A percentile compares a stretch with the other conserved stretches of the same genome.
Evolutionary conservation across 2,797 vertebrate species (phyloP).

Genomic region (Pachyuromys duprasi): DNA sequence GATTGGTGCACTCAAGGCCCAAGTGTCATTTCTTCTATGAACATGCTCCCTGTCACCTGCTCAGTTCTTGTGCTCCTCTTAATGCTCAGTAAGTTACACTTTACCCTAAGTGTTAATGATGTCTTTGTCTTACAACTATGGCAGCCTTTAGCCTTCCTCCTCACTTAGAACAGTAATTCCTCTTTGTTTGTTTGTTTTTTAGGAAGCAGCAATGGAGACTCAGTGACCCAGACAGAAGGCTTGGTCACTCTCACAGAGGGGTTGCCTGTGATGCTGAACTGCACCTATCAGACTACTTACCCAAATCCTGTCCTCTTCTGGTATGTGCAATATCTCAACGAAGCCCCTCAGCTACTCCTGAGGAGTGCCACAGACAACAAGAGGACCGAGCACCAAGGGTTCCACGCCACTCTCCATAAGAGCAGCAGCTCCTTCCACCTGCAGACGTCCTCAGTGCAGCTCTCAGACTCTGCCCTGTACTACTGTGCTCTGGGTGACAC

Average conservation of each 20-base stretch:
- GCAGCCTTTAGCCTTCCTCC: not conserved
- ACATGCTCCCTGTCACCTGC: too few relatives aligned
- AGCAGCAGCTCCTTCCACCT: too few relatives aligned
- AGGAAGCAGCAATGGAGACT: not conserved
- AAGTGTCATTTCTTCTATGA: too few relatives aligned
- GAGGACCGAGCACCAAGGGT: too few relatives aligned
- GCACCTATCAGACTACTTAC: not conserved
- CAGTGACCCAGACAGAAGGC: constrained; percentile 2
- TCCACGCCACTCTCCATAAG: too few relatives aligned
- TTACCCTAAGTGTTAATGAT: not conserved
- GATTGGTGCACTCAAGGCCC: too few relatives aligned
- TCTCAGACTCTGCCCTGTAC: not conserved
- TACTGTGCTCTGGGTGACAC: not conserved
- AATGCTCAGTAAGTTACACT: constrained; percentile 43
- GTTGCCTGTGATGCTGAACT: not conserved
- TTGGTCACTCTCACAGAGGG: not conserved
- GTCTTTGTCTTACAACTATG: not conserved
- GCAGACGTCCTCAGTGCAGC: too few relatives aligned
- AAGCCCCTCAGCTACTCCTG: not conserved
- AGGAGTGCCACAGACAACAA: not conserved
- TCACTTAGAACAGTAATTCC: not conserved
- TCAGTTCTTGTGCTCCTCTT: constrained; percentile 49
- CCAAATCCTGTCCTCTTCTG: not conserved
- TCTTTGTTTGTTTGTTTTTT: not conserved
- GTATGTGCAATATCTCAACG: not conserved